Evolutionary conservation across 2,888 invertebrate species (phyloP), one percentile per base, ranked within the genome.

Genomic region (Schrankia costaestrigalis): DNA sequence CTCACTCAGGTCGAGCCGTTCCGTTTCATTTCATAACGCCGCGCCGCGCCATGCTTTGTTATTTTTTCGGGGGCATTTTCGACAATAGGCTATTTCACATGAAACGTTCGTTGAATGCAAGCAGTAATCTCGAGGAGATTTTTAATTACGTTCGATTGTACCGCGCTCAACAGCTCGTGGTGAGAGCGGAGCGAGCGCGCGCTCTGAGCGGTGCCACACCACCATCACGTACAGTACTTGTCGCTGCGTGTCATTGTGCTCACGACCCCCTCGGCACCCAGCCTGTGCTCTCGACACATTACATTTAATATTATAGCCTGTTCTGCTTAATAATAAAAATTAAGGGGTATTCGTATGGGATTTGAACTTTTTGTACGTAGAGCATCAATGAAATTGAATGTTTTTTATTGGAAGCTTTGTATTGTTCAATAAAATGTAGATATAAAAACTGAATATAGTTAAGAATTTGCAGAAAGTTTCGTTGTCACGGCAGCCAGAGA

Each of bases 31-130:
- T 56, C 50, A 61, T 56, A 56, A 43, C 45, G 39, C 25, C 24
- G n/a, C n/a, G n/a, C n/a, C n/a, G n/a, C n/a, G n/a, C n/a, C 49
- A 7, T 46, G 35, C 52, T 47, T 59, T 53, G 53, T 60, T 50
- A 44, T 47, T 43, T 58, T 50, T 59, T 42, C 50, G 41, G 49
- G 56, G 54, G 57, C 54, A 50, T 59, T 62, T 56, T 54, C 52
- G 45, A 62, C 67, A 65, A 66, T 60, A 57, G 66, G 47, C 54
- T 48, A 53, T 61, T 66, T 47, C 51, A 55, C 55, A 41, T 53
- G 53, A 56, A 57, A 44, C 61, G 60, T 46, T 47, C 46, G 35
- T 31, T 31, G 58, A 63, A 59, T 53, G 47, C 46, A 36, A 39
- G 48, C 25, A 38, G 46, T 51, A 44, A 51, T 46, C 41, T 44